Base-by-base conservation (phyloP, 2,888 invertebrate genomes). In the Aphidoletes aphidimyza region DNA sequence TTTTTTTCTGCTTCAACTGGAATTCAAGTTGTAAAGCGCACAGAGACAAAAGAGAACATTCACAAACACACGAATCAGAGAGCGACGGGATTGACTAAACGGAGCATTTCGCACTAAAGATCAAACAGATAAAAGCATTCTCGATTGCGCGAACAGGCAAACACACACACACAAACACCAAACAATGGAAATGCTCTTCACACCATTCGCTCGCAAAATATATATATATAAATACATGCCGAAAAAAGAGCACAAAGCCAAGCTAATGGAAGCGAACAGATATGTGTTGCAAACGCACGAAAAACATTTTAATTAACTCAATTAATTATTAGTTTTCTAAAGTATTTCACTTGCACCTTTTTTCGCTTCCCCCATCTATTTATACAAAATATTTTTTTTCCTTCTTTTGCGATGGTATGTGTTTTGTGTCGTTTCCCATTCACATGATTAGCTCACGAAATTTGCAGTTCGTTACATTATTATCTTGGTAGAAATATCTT, bases 291-390 rank as follows among this genome's bases (percentile, higher is more conserved):
- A 17, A 69, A 69, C 69, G 69, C 30, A 69, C 69, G 69, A 69
- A 69, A 69, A 69, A 69, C 69, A 69, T 69, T 69, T 69, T 69
- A 69, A 69, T 69, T 69, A 69, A 69, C 69, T 69, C 69, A 69
- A 69, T 69, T 69, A 69, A 69, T 69, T 69, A 69, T 69, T 69
- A 69, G 69, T 69, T 69, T 69, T 69, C 69, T 30, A 69, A 69
- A 69, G 69, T 69, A 69, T 69, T 69, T 69, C 30, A 30, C 69
- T 69, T 30, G 69, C 69, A 69, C 69, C 69, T 69, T 69, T 30
- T 47, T 42, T 6, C n/a, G n/a, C n/a, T n/a, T n/a, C n/a, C n/a
- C n/a, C n/a, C n/a, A n/a, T n/a, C n/a, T n/a, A n/a, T n/a, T n/a
- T n/a, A n/a, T n/a, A n/a, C n/a, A n/a, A n/a, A 39, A 5, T 39